Base-by-base conservation (phyloP, 2,888 invertebrate genomes). In the Pterostichus niger region DNA sequence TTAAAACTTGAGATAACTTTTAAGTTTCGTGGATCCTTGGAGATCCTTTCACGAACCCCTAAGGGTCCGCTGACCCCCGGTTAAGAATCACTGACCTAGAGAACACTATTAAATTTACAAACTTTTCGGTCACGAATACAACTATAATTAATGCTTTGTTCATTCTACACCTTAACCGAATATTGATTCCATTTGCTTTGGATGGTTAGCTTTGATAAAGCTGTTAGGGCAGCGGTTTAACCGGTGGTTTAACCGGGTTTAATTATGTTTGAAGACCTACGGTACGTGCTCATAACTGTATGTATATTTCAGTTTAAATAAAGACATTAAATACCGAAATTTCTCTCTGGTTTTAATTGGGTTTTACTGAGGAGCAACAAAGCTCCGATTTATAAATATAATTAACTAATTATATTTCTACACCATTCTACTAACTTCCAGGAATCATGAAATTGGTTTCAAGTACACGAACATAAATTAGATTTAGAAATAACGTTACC, bases 211-310 rank as follows among this genome's bases (percentile, higher is more conserved):
- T 56, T 17, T 56, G 17, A n/a, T 49, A 49, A 49, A 49, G 11
- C 49, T 24, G 56, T 56, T 17, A 56, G 56, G 17, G n/a, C 56
- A 24, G 17, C 56, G 56, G 56, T 56, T 56, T 24, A 56, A 56
- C 56, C 56, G 7, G 59, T 10, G 13, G 49, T 13, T 64, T 64
- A 33, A 64, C 64, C n/a, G 35, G 6, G n/a, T 64, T 33, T 64
- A 64, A 64, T 64, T 64, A 64, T 64, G 33, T 61, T 61, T 64
- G 64, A 64, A 64, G 64, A 64, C 64, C 64, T 35, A 64, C 33
- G 13, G 64, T 33, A 0, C 59, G 59, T 59, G 31, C 24, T 10
- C 31, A 40, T 13, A 24, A 24, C 59, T n/a, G 31, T 40, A 64
- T 35, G 64, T 64, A 35, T 13, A 64, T 64, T 59, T 59, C 59